Percentiles rank a stretch among this genome's conserved stretches.
Conservation (phyloP, 2,113 vertebrate species). For the Rhea pennata region DNA sequence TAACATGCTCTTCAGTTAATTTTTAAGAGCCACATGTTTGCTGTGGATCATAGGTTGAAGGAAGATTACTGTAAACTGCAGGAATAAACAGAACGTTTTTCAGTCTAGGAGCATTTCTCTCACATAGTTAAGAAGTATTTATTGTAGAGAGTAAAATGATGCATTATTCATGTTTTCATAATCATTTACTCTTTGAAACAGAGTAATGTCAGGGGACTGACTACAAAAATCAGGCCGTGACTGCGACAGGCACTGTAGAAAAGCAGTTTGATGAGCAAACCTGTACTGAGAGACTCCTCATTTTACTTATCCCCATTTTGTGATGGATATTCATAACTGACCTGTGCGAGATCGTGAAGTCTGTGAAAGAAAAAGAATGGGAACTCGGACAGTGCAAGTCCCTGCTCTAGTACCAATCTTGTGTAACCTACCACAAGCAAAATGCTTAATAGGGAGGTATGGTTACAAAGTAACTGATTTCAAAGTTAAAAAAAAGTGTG, state of each 20-base stretch:
- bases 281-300: neutral
- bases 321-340: neutral
- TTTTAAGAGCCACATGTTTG: neutral
- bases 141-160: neutral
- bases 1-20: neutral
- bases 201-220: neutral
- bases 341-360: neutral
- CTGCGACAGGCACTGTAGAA: neutral
- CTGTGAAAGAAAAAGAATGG: neutral
- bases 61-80: neutral
- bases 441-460: neutral
- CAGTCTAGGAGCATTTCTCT: neutral
- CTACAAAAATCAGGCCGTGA: accelerated
- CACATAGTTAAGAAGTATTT: neutral
- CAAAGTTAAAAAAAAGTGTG: neutral
- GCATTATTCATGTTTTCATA: neutral
- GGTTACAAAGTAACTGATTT: neutral
- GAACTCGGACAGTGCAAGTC: neutral
- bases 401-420: neutral
- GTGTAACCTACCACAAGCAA: neutral
- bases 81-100: neutral
- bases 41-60: neutral
- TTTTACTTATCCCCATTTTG: no score
- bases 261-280: neutral
- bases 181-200: neutral